Evolutionary conservation across 64 coral and sea anemone genomes (phyloP), one percentile per base, ranked within the genome.

Genomic region (Trachythela sp.): DNA sequence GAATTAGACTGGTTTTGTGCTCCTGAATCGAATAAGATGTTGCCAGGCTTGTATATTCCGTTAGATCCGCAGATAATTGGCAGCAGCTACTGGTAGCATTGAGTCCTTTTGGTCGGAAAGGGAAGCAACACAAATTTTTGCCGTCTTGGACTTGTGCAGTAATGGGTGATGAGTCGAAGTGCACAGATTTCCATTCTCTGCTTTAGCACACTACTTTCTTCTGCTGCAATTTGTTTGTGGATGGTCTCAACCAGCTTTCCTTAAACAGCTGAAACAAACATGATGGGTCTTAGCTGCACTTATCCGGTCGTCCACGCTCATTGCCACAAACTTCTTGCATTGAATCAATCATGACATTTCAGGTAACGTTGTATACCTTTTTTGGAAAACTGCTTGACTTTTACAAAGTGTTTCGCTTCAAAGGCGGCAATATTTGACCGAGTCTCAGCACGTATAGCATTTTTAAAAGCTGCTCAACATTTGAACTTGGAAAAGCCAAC

Each of bases 1-100:
- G 39, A 36, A 94, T 92, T 18, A 89, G 34, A 42, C 90, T 94
- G 10, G 92, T n/a, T 68, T 64, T 94, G 87, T n/a, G 93, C 93
- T 24, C 94, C 94, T 20, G 94, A 87, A 34, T 94, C 94, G 0
- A 94, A 40, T 1, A 94, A 60, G 6, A 94, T 38, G 40, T 94
- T 94, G 27, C 87, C 94, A 5, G 32, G 40, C 45, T 94, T 91
- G 20, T 48, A 54, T 1, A 94, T 35, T 34, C 85, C 88, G 22
- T 90, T 87, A 2, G 22, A 8, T 13, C 89, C 89, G n/a, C 4
- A 0, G 13, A 93, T 85, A n/a, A 0, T 48, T 58, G 0, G 87
- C 92, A 15, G 88, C n/a, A 17, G 90, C 10, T 36, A 93, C 68
- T 45, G 92, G 92, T 0, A 86, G 48, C 2, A 70, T 70, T 70